Evolutionary conservation across 2,888 invertebrate genomes (phyloP), one percentile per base, ranked within the genome.

Genomic region (Acanthosepion lycidas): DNA sequence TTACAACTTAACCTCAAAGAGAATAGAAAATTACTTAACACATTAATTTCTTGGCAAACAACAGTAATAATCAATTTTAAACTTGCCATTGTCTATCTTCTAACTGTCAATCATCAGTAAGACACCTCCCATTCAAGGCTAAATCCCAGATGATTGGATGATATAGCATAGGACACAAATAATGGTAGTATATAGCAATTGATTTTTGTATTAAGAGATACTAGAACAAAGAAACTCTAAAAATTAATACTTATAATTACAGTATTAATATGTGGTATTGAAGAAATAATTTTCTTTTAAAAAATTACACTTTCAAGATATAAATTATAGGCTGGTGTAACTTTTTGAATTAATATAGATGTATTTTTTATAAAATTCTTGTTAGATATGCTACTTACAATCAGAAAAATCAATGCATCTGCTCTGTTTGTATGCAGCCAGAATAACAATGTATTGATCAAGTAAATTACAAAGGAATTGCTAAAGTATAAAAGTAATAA

Each of bases 161-260:
- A 78, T 12, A 78, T 9, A n/a, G 78, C n/a, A n/a, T 6, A 6
- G 8, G n/a, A 1, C n/a, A 15, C 78, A n/a, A n/a, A 59, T 59
- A 78, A 78, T 78, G 78, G n/a, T 78, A 15, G n/a, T 15, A 33
- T 78, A 12, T 78, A 78, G 18, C 78, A 78, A 78, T 78, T 78
- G 78, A 78, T 78, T 78, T 78, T 78, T 78, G 78, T 33, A 78
- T 78, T 78, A 78, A 78, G 78, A 78, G 78, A 78, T 78, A 78
- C 78, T 33, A 33, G 78, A 78, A 78, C 78, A n/a, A 78, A 33
- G 78, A 15, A n/a, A 15, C 6, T n/a, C 78, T 78, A 78, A 9
- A 33, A 78, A 78, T 78, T 23, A 78, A 28, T 78, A 78, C 78
- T 78, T n/a, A 33, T n/a, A 3, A n/a, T 78, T 33, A 8, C 3